Evolutionary conservation across 2,797 vertebrate genomes (phyloP), one percentile per base, ranked within the genome.

Genomic region (Botia almorhae): DNA sequence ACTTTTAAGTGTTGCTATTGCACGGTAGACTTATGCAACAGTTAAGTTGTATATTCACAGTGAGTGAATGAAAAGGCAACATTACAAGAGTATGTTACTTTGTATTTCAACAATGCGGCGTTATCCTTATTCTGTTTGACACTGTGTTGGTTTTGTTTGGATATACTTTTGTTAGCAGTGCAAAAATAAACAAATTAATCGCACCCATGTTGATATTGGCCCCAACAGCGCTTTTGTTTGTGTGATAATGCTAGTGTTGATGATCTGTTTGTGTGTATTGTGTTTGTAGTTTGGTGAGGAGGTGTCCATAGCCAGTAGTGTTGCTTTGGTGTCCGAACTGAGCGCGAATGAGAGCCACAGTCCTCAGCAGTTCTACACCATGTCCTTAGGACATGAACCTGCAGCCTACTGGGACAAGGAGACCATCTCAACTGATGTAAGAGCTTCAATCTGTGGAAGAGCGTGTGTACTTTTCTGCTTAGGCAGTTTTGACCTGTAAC

Each of bases 231-330:
- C 26, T 33, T 16, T 10, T 53, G 12, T n/a, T 12, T 14, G 0
- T 60, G 43, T 0, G 2, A n/a, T 36, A 36, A 4, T 11, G 21
- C 10, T 61, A 61, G 1, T 17, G 10, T 36, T 50, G 5, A 43
- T 63, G 4, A 43, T 63, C 5, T 56, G 33, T 23, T 11, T 46
- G 7, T 11, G 1, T 82, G 13, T 69, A 29, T 48, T 78, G 19
- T 85, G 17, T 64, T 48, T 65, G 12, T 80, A 99, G 98, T 99
- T 99, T 91, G 97, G 97, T 56, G 97, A 98, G 85, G 96, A 96
- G 85, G 94, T 95, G 64, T 97, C 97, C 0, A 93, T 96, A 73
- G 97, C 98, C 8, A 91, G 91, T 86, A 97, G 97, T 88, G 96
- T 95, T 78, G 95, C 97, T 0, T 90, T 97, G 81, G 96, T 95